Conservation (phyloP, 1,140 invertebrate genomes). For the Melanaphis sacchari region DNA sequence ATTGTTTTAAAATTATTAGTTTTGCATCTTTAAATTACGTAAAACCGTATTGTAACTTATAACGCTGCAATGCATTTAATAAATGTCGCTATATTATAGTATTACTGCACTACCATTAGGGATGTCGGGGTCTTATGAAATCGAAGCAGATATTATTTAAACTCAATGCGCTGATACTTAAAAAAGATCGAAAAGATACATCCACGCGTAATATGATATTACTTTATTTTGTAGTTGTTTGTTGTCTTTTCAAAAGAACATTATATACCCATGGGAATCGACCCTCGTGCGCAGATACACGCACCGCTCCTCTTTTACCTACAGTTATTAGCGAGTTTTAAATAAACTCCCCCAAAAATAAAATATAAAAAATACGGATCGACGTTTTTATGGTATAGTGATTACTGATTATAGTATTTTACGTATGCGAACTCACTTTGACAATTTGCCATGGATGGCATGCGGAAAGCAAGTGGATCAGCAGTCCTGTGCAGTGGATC, state of each 20-base stretch:
- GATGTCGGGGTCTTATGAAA: not conserved
- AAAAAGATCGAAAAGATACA: not conserved
- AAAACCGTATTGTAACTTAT: not conserved
- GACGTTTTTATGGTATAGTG: not conserved
- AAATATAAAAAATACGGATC: not conserved
- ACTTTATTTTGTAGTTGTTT: not conserved
- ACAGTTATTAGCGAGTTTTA: not conserved
- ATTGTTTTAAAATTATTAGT: not conserved
- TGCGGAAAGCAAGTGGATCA: conserved; percentile 82
- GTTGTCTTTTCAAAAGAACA: conserved; percentile 21
- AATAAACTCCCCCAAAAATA: not conserved
- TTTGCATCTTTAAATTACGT: not conserved
- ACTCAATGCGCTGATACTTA: not conserved
- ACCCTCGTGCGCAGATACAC: not conserved
- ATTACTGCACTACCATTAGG: not conserved
- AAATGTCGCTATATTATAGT: not conserved
- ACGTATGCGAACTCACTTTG: conserved; percentile 78
- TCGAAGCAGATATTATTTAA: not conserved
- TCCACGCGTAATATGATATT: conserved; percentile 23
- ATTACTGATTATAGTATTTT: not conserved
- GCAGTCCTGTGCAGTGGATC: conserved; percentile 69
- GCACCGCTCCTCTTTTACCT: not conserved
- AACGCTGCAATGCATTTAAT: not conserved
- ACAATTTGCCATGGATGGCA: conserved; percentile 85
- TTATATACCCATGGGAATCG: conserved; percentile 29